phyloP scores from a whole-genome alignment of 2,113 vertebrate species.

The Axis porcinus region DNA sequence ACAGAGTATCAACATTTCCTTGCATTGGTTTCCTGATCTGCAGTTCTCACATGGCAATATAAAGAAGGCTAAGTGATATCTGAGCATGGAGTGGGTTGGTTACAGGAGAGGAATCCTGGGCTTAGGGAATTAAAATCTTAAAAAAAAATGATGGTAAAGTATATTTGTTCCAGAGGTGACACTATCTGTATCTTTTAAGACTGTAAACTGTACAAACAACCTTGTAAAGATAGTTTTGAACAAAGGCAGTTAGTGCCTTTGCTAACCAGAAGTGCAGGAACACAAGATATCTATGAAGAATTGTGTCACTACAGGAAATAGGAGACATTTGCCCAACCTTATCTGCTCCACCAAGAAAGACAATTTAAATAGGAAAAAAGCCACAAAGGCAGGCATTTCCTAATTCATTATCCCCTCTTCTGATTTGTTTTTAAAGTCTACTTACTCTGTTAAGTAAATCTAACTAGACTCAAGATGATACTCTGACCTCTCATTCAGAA shows the following conservation, averaged over 20 bases:
- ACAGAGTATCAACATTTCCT: not conserved
- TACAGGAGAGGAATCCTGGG: not conserved
- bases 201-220: not conserved
- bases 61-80: not conserved
- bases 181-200: not conserved
- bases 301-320: not conserved
- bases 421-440: not conserved
- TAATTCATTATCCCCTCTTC: not conserved
- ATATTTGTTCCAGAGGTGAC: not conserved
- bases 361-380: not conserved
- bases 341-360: not conserved
- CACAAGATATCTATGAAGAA: not conserved
- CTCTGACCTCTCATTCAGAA: not conserved
- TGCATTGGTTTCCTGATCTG: not conserved
- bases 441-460: not conserved
- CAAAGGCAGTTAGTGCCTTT: not conserved
- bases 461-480: not conserved
- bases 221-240: not conserved
- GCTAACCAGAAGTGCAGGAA: not conserved
- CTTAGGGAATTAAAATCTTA: not conserved
- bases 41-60: not conserved
- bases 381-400: not conserved
- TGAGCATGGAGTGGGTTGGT: not conserved
- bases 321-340: not conserved
- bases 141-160: not conserved